A percentile compares a stretch with the other conserved stretches of the same genome.
phyloP scores from a whole-genome alignment of 2,113 vertebrate genomes.

The Rattus norvegicus region DNA sequence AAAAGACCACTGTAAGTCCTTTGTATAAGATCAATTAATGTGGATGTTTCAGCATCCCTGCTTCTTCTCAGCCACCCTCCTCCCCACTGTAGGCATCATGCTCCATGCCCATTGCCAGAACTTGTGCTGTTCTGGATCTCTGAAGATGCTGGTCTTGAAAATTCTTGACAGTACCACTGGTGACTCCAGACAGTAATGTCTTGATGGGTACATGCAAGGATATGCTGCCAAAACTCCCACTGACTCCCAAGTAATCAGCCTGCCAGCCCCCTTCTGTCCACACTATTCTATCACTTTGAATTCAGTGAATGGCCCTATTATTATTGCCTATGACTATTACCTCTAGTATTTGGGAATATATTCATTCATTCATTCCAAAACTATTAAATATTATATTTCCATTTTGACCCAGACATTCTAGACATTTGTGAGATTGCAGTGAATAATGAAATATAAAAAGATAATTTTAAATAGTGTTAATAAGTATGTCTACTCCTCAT shows the following conservation, averaged over 20 bases:
- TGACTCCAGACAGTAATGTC: too few relatives aligned
- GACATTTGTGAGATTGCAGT: not conserved
- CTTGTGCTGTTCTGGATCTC: not conserved
- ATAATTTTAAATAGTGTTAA: not conserved
- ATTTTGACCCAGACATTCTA: not conserved
- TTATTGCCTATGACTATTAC: not conserved
- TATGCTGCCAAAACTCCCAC: not conserved
- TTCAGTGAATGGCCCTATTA: too few relatives aligned
- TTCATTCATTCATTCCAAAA: not conserved
- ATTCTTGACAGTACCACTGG: not conserved
- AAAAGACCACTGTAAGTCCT: not conserved
- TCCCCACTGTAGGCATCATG: not conserved
- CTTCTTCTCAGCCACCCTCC: not conserved
- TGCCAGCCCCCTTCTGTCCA: rapidly evolving
- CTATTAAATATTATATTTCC: not conserved
- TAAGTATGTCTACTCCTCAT: not conserved
- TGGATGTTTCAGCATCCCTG: not conserved
- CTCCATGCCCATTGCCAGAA: not conserved
- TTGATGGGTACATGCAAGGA: rapidly evolving
- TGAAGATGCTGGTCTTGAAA: not conserved
- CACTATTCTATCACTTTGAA: not conserved
- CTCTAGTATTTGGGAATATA: not conserved
- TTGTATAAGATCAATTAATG: not conserved
- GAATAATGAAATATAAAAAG: not conserved
- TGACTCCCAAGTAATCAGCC: not conserved